Evolutionary conservation across 2,888 invertebrate genomes (phyloP).

Genomic region (Coleophora flavipennella): DNA sequence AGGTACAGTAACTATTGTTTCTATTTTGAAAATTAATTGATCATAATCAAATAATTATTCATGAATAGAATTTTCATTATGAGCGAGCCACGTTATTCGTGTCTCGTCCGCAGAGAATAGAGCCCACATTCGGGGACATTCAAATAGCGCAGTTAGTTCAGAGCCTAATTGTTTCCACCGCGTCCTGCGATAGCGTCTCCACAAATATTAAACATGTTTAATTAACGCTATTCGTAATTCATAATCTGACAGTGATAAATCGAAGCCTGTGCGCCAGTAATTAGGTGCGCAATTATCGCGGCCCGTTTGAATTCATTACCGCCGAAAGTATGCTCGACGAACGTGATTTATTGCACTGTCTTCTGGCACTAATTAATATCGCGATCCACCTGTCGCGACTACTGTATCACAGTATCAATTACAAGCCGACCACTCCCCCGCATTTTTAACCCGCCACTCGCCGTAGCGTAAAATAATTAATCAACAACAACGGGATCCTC

Average conservation of each 20-base stretch:
- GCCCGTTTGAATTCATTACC: constrained; percentile 67
- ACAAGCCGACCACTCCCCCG: constrained; percentile 28
- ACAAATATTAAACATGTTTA: constrained; percentile 67
- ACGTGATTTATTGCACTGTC: constrained; percentile 62
- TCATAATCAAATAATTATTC: constrained; percentile 9
- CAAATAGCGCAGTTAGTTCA: constrained; percentile 40
- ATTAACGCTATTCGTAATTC: constrained; percentile 66
- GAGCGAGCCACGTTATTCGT: constrained; percentile 14
- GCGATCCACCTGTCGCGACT: constrained; percentile 35
- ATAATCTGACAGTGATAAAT: constrained; percentile 72
- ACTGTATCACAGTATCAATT: constrained; percentile 28
- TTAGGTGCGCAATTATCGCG: constrained; percentile 69
- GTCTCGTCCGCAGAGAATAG: constrained; percentile 29
- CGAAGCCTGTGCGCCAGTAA: constrained; percentile 59
- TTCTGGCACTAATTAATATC: constrained; percentile 59
- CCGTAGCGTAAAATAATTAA: constrained; percentile 43
- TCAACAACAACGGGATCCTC: constrained; percentile 44
- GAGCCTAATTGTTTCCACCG: constrained; percentile 41
- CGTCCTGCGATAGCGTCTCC: constrained; percentile 12
- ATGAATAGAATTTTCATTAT: constrained; percentile 11
- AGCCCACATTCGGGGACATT: constrained; percentile 24
- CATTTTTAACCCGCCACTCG: constrained; percentile 35
- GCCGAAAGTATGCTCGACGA: constrained; percentile 49
- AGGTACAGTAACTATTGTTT: too few relatives aligned
- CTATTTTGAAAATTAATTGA: constrained; percentile 12